Conservation (phyloP, 64 coral and sea anemone species). For the Porites lutea region DNA sequence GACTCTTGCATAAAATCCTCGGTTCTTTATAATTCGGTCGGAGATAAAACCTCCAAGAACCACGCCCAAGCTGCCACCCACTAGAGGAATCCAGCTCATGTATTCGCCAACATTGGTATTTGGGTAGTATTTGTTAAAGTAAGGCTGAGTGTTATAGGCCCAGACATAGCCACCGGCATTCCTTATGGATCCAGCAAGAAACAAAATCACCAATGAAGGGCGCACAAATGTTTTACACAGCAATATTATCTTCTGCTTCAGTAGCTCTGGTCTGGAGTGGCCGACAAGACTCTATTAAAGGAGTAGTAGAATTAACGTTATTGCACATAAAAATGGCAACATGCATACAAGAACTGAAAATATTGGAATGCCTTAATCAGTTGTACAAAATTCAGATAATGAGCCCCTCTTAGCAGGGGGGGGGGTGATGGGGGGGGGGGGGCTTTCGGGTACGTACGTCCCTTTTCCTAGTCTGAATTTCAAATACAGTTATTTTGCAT, state of each 20-base stretch:
- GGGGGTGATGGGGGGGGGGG: no score
- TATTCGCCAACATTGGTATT: slow-evolving; percentile 92
- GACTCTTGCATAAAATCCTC: slow-evolving; percentile 87
- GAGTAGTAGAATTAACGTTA: background rate
- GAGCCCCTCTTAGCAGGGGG: no score
- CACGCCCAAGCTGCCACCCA: slow-evolving; percentile 86
- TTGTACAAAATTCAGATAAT: no score
- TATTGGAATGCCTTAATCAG: no score
- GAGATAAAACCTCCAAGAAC: slow-evolving; percentile 94
- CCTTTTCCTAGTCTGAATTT: no score
- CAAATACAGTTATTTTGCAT: no score
- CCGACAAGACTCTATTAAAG: slow-evolving; percentile 28
- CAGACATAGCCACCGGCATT: slow-evolving; percentile 98
- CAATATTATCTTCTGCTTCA: slow-evolving; percentile 65
- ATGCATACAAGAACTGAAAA: background rate
- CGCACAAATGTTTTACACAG: slow-evolving; percentile 83
- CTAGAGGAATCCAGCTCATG: slow-evolving; percentile 99
- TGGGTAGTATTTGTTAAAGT: slow-evolving; percentile 99
- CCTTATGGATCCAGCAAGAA: slow-evolving; percentile 91
- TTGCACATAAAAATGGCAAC: background rate
- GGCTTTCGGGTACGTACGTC: no score
- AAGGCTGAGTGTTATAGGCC: slow-evolving; percentile 99
- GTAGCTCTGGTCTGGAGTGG: slow-evolving; percentile 9
- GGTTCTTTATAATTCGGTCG: slow-evolving; percentile 91
- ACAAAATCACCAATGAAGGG: slow-evolving; percentile 88